Base-by-base conservation (phyloP, 2,888 invertebrate genomes). In the Tillus elongatus region DNA sequence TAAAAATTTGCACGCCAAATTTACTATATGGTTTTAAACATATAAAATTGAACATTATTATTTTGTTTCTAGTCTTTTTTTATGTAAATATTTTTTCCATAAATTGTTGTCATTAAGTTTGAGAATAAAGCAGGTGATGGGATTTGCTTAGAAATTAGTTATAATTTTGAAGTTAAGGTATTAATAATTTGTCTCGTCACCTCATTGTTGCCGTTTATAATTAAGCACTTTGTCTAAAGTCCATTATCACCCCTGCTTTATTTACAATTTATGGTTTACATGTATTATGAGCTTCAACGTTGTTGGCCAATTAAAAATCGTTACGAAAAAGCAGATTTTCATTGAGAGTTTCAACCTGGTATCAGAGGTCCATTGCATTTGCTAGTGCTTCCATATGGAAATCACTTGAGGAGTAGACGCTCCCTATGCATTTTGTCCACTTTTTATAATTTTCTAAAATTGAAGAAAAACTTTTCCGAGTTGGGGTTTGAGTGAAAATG, bases 111-210 rank as follows among this genome's bases (percentile, higher is more conserved):
- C 37, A 51, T 53, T 53, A 51, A 53, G 51, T 53, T 52, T 52
- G 53, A 49, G 44, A 53, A 47, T 52, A 49, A 50, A 51, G 50
- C 49, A 56, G 57, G 57, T 58, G 57, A 56, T 57, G 56, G 57
- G 54, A 50, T 50, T 50, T 51, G 50, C 50, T 49, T 52, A 52
- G 51, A 50, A 48, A 43, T 51, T 49, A 52, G 52, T 45, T 51
- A 46, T 50, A 50, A 49, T 52, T 41, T 47, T 37, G 26, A 35
- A 40, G 42, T 49, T 51, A 52, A 47, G 50, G 45, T 51, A 47
- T 46, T 44, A 42, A 46, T 44, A 47, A 51, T 40, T 42, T 43
- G 38, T 44, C 53, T 54, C 56, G 53, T 56, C 56, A 56, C 56
- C 54, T 52, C 48, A 47, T n/a, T n/a, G n/a, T n/a, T 41, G 42